These are phyloP conservation scores for Gadus macrocephalus DNA, from an alignment of 2,113 vertebrate genomes.

Conservation along the genomic window DNA sequence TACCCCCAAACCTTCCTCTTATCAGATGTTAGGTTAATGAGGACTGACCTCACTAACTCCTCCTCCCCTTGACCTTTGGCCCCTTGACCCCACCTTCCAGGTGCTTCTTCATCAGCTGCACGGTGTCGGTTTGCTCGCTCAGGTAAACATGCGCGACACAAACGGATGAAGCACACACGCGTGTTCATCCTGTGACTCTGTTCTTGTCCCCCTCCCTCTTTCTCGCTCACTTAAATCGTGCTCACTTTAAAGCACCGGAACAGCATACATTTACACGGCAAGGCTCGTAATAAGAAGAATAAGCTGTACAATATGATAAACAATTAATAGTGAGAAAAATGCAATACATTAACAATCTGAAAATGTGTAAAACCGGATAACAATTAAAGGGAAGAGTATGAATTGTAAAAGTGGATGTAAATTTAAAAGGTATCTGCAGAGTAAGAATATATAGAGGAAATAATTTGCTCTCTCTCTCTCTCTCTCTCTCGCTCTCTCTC, in stretches of 20 bases:
- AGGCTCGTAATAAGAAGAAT: no score
- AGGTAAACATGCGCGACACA: conserved; percentile 53
- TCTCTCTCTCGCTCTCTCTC: background rate
- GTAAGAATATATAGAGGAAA: no score
- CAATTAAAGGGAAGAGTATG: no score
- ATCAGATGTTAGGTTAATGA: background rate
- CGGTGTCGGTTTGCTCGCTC: conserved; percentile 64
- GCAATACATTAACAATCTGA: no score
- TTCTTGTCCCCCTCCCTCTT: background rate
- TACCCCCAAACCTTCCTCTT: background rate
- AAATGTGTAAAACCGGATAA: no score
- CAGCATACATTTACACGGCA: no score
- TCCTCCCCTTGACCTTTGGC: background rate
- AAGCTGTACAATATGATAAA: no score
- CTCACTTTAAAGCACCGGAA: no score
- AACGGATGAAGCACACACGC: no score
- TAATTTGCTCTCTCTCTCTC: background rate
- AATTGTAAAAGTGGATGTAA: no score
- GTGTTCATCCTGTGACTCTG: background rate
- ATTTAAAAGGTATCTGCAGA: no score
- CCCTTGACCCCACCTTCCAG: conserved; percentile 44
- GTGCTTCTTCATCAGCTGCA: conserved; percentile 67
- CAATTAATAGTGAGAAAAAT: no score
- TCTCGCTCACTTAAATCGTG: background rate
- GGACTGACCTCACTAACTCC: background rate